Percentiles rank a stretch among this genome's conserved stretches.
phyloP scores from a whole-genome alignment of 2,797 vertebrate genomes.

The Halcyon chelicuti region DNA sequence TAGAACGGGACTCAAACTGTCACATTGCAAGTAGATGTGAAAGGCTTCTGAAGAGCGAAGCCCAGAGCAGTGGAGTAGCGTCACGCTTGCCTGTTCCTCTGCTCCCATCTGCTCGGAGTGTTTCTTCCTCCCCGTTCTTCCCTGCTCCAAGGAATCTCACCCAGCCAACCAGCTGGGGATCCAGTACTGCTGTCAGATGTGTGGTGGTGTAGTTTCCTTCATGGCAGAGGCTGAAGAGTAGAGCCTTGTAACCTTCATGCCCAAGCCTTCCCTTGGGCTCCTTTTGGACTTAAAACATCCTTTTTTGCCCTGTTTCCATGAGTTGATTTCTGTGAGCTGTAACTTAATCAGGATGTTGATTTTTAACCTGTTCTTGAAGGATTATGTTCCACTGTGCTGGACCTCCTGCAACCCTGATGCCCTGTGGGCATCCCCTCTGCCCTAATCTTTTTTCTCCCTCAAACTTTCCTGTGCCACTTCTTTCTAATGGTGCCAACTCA shows the following conservation, averaged over 20 bases:
- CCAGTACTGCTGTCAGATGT: background rate
- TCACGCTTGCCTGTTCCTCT: background rate
- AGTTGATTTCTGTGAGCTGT: background rate
- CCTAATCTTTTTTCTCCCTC: background rate
- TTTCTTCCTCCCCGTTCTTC: background rate
- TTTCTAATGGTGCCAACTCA: background rate
- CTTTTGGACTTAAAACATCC: background rate
- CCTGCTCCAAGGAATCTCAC: background rate
- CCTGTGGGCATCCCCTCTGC: background rate
- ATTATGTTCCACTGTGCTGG: background rate
- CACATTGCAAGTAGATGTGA: background rate
- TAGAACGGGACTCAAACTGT: background rate
- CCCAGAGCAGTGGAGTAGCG: background rate
- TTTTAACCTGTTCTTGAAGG: slow-evolving; percentile 53
- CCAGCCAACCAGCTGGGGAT: background rate
- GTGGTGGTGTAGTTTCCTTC: background rate
- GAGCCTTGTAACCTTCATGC: background rate
- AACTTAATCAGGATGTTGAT: slow-evolving; percentile 50
- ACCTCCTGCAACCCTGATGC: background rate
- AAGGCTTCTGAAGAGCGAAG: background rate
- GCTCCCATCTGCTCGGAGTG: background rate
- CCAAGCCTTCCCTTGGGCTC: background rate
- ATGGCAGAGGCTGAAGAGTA: background rate
- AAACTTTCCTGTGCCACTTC: background rate
- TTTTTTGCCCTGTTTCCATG: background rate